Percentiles rank a stretch among this genome's conserved stretches.
phyloP scores from a whole-genome alignment of 2,888 invertebrate genomes.

The Cremastinae sp. region DNA sequence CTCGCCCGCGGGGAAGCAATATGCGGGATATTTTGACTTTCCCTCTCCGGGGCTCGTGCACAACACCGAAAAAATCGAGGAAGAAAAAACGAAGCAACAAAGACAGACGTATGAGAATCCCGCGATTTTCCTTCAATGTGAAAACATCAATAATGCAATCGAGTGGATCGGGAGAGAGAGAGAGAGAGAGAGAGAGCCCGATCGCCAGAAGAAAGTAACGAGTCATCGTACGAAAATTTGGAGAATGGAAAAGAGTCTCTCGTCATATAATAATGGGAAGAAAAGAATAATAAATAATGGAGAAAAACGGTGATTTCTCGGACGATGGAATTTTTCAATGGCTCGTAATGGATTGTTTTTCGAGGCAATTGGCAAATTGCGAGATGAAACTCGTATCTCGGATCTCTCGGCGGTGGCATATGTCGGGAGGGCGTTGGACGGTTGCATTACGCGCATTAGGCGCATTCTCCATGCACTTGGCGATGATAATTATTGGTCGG shows the following conservation, averaged over 20 bases:
- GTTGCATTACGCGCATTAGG: slow-evolving; percentile 47
- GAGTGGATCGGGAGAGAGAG: no score
- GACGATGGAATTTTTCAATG: background rate
- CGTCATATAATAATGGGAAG: no score
- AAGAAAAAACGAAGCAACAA: no score
- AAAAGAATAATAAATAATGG: no score
- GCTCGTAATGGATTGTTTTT: slow-evolving; percentile 17
- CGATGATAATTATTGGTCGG: slow-evolving; percentile 52
- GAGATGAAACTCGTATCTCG: slow-evolving; percentile 41
- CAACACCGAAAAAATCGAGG: no score
- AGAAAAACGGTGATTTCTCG: background rate
- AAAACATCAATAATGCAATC: no score
- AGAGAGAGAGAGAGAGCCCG: no score
- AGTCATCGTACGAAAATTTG: no score
- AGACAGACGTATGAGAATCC: no score
- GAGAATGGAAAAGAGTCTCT: no score
- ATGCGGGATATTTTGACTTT: slow-evolving; percentile 41
- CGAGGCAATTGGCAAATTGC: slow-evolving; percentile 1
- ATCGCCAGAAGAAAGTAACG: no score
- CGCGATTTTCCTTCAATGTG: no score
- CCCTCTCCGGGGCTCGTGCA: background rate
- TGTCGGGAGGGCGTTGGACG: slow-evolving; percentile 54
- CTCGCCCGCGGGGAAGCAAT: slow-evolving; percentile 1
- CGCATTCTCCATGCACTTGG: slow-evolving; percentile 48
- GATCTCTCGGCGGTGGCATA: slow-evolving; percentile 45